These are phyloP conservation scores for Tamias sibiricus DNA, from an alignment of 2,113 vertebrate genomes.

Conservation along the genomic window DNA sequence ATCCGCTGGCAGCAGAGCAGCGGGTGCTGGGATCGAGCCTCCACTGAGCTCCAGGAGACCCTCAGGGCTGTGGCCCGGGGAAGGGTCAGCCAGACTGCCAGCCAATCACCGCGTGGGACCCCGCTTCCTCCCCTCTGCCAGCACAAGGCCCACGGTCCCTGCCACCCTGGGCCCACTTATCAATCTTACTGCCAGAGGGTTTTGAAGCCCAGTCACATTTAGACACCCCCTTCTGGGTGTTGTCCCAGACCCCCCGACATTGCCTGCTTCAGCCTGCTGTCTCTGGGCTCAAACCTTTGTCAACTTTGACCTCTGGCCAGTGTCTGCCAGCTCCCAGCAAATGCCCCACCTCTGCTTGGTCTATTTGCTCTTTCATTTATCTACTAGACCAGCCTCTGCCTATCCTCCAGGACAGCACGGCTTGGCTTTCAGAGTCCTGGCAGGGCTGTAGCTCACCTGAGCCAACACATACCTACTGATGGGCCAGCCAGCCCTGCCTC, in stretches of 20 bases:
- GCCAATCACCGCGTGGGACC: accelerated
- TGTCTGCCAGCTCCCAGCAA: neutral
- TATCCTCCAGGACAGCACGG: neutral
- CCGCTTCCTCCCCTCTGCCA: neutral
- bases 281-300: neutral
- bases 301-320: neutral
- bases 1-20: no score
- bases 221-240: neutral
- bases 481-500: neutral
- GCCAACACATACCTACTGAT: no score
- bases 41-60: neutral
- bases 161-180: neutral
- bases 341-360: neutral
- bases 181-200: neutral
- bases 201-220: neutral
- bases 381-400: neutral
- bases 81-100: neutral
- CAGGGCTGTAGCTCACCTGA: accelerated
- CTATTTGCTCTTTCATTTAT: neutral
- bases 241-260: neutral
- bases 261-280: neutral
- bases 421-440: neutral
- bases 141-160: no score
- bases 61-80: neutral
- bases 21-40: accelerated